These are phyloP conservation scores for Rissa tridactyla DNA, from an alignment of 2,113 vertebrate species.

Conservation along the genomic window DNA sequence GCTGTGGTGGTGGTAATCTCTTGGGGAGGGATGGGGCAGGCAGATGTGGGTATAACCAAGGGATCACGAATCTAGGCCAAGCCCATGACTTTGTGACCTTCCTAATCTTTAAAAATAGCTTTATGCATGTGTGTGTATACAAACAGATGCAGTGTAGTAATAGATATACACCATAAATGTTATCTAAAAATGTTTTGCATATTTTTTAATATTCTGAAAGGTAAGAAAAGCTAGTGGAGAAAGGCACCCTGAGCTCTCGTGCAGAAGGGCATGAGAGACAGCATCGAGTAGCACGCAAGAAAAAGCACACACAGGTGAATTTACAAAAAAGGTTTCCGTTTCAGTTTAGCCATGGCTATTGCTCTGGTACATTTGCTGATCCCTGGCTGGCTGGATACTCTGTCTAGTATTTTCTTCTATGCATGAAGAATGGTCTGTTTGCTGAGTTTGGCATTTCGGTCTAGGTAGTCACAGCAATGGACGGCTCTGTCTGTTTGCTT, in stretches of 20 bases:
- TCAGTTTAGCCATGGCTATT: background rate
- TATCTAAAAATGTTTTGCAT: background rate
- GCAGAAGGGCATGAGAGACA: background rate
- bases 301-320: background rate
- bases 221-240: background rate
- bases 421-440: background rate
- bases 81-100: slow-evolving; percentile 26
- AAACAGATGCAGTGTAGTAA: background rate
- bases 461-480: background rate
- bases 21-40: background rate
- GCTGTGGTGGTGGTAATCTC: background rate
- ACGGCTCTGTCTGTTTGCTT: background rate
- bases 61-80: slow-evolving; percentile 55
- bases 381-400: background rate
- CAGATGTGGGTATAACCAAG: background rate
- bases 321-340: background rate
- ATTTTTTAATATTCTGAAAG: background rate
- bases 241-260: background rate
- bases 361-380: background rate
- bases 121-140: background rate
- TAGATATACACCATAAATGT: background rate
- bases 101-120: slow-evolving; percentile 51
- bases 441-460: background rate
- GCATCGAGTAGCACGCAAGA: background rate
- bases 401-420: background rate